Conservation (phyloP, 1,140 invertebrate genomes). For the Zophobas atratus region DNA sequence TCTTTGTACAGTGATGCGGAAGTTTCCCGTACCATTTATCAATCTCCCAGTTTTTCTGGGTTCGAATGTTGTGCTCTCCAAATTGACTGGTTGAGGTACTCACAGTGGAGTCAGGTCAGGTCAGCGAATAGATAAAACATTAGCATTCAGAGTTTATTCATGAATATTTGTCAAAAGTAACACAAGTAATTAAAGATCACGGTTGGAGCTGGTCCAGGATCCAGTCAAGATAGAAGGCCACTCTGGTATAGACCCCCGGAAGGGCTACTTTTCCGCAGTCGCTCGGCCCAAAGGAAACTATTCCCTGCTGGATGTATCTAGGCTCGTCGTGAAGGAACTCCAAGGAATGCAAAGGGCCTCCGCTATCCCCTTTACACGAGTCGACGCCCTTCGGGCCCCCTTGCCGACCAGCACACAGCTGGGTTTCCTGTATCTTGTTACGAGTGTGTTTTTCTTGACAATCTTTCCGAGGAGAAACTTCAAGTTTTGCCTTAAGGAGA, state of each 20-base stretch:
- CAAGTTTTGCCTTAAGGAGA: slow-evolving; percentile 63
- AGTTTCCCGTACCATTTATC: slow-evolving; percentile 50
- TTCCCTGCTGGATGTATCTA: slow-evolving; percentile 63
- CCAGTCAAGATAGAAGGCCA: slow-evolving; percentile 77
- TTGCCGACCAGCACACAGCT: slow-evolving; percentile 75
- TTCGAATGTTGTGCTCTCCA: too few species aligned
- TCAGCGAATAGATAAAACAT: not conserved
- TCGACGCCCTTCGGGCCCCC: slow-evolving; percentile 65
- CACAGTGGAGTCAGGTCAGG: slow-evolving; percentile 47
- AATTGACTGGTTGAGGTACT: not conserved
- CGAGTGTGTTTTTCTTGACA: too few species aligned
- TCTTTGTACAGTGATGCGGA: slow-evolving; percentile 76
- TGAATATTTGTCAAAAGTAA: not conserved
- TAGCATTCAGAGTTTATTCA: not conserved
- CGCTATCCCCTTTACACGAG: slow-evolving; percentile 69
- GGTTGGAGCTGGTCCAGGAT: slow-evolving; percentile 72
- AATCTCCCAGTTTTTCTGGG: too few species aligned
- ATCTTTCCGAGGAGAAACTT: too few species aligned
- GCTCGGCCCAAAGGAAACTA: slow-evolving; percentile 72
- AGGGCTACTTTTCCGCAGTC: slow-evolving; percentile 70
- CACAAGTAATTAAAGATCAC: slow-evolving; percentile 32
- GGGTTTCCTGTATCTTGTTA: slow-evolving; percentile 64
- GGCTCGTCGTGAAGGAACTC: slow-evolving; percentile 63
- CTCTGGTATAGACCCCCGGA: slow-evolving; percentile 77
- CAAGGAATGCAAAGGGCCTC: slow-evolving; percentile 65